phyloP scores from a whole-genome alignment of 2,888 invertebrate species.

The Macrosoma leucophasiata region DNA sequence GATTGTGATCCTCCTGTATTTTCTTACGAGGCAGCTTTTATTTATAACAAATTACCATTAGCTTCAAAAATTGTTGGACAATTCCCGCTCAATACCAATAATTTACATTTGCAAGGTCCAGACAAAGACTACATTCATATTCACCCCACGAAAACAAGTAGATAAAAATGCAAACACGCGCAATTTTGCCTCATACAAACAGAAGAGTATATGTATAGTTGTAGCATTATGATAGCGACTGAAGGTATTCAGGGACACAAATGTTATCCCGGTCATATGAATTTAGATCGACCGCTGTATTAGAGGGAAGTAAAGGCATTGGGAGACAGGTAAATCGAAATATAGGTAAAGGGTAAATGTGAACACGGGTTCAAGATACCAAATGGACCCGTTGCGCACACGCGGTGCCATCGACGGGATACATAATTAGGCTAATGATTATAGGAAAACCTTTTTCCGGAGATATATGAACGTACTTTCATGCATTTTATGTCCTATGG shows the following conservation, averaged over 20 bases:
- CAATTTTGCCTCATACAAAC: constrained; percentile 69
- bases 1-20: too few species aligned
- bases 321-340: constrained; percentile 58
- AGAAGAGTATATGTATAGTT: constrained; percentile 44
- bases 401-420: too few species aligned
- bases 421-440: too few species aligned
- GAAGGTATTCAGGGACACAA: constrained; percentile 60
- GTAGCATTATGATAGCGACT: constrained; percentile 35
- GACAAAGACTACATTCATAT: constrained; percentile 67
- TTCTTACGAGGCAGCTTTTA: too few species aligned
- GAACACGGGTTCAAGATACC: constrained; percentile 32
- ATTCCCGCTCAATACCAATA: too few species aligned
- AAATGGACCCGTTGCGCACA: constrained; percentile 35
- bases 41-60: too few species aligned
- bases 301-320: constrained; percentile 53
- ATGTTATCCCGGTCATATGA: constrained; percentile 68
- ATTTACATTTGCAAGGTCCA: constrained; percentile 59
- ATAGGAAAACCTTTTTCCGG: too few species aligned
- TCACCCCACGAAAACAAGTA: constrained; percentile 70
- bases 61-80: too few species aligned
- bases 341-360: constrained; percentile 49
- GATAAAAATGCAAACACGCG: constrained; percentile 72
- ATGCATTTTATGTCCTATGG: too few species aligned
- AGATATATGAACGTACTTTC: too few species aligned
- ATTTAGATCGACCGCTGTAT: constrained; percentile 64